A percentile compares a stretch with the other conserved stretches of the same genome.
phyloP scores from a whole-genome alignment of 2,797 vertebrate genomes.

The Coendou prehensilis region DNA sequence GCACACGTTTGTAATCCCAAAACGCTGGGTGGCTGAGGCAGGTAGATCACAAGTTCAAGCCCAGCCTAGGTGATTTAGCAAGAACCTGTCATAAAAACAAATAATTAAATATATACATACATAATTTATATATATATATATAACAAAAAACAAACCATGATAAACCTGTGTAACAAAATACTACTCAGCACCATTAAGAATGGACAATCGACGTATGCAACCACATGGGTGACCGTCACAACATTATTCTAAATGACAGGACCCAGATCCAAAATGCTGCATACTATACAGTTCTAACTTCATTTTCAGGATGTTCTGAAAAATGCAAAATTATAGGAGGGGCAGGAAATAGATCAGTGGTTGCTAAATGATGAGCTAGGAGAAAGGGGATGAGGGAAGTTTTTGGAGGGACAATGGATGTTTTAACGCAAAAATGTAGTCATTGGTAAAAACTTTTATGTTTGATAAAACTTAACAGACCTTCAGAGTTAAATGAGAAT shows the following conservation, averaged over 20 bases:
- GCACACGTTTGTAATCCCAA: neutral
- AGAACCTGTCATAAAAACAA: too few species aligned
- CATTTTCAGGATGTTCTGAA: neutral
- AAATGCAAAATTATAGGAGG: neutral
- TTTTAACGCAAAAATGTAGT: neutral
- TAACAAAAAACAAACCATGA: neutral
- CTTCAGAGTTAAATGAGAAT: neutral
- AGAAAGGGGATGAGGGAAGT: neutral
- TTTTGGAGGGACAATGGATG: neutral
- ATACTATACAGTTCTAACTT: neutral
- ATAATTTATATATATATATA: too few species aligned
- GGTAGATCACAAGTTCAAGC: neutral
- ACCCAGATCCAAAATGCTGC: neutral
- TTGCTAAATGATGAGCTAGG: neutral
- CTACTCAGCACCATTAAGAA: neutral
- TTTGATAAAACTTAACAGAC: neutral
- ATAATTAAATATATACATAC: too few species aligned
- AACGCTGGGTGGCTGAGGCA: neutral
- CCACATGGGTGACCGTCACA: neutral
- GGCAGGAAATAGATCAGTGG: neutral
- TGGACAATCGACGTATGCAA: neutral
- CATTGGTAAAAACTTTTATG: neutral
- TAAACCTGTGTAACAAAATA: neutral
- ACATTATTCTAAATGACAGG: neutral
- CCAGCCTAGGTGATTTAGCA: neutral